Conservation (phyloP, 2,797 vertebrate genomes). For the Pogoniulus pusillus region DNA sequence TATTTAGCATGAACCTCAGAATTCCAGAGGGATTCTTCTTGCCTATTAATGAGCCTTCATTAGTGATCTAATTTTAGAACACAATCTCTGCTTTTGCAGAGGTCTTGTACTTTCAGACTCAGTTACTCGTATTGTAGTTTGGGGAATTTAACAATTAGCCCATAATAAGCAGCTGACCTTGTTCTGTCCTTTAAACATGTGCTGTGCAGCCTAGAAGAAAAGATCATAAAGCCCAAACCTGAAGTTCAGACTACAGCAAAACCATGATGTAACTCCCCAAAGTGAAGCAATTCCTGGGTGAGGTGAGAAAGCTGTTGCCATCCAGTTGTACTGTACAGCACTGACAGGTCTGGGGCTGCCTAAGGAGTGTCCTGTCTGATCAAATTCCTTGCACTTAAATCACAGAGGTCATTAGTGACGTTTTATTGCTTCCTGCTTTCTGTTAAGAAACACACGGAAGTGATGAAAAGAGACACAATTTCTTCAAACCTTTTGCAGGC, state of each 20-base stretch:
- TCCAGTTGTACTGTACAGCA: not conserved
- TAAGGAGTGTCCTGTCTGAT: not conserved
- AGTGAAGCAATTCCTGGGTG: not conserved
- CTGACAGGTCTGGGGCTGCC: not conserved
- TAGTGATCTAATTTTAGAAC: constrained; percentile 19
- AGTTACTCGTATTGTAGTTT: not conserved
- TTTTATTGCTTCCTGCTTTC: not conserved
- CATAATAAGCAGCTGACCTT: constrained; percentile 13
- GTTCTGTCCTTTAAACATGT: not conserved
- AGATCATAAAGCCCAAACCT: not conserved
- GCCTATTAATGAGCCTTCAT: constrained; percentile 38
- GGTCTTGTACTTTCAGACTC: not conserved
- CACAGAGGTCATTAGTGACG: not conserved
- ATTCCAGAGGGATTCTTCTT: not conserved
- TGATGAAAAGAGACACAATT: not conserved
- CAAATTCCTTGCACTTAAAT: not conserved
- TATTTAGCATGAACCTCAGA: not conserved
- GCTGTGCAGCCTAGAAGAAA: not conserved
- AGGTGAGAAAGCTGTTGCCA: not conserved
- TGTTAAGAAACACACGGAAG: not conserved
- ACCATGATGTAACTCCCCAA: not conserved
- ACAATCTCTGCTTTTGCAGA: constrained; percentile 3
- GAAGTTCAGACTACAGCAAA: not conserved
- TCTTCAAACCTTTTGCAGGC: not conserved
- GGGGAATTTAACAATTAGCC: constrained; percentile 19